Conservation (phyloP, 2,888 invertebrate genomes). For the Andrena chrysosceles region DNA sequence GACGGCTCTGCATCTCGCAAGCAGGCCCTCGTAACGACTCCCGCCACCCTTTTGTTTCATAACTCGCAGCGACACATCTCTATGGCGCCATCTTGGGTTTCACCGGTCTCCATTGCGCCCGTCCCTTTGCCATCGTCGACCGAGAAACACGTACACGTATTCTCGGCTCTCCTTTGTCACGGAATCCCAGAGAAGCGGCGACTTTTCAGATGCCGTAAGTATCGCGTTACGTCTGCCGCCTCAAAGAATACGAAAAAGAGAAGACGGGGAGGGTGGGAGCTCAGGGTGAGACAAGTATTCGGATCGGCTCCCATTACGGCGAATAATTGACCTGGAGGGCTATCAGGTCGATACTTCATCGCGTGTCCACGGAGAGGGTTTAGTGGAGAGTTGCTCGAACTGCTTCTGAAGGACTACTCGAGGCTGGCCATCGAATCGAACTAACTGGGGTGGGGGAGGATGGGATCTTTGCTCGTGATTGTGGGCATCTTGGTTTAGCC, state of each 20-base stretch:
- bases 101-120: constrained; percentile 32
- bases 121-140: constrained; percentile 7
- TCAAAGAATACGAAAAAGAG: constrained; percentile 47
- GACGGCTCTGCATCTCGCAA: constrained; percentile 11
- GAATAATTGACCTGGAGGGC: constrained; percentile 57
- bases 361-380: constrained; percentile 54
- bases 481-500: neutral
- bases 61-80: constrained; percentile 76
- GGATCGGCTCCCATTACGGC: constrained; percentile 29
- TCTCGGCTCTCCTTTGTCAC: constrained; percentile 41
- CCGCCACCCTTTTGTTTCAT: constrained; percentile 75
- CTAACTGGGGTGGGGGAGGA: neutral
- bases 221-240: constrained; percentile 70
- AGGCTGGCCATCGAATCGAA: constrained; percentile 15
- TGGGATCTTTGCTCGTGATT: neutral
- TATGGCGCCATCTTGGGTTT: constrained; percentile 75
- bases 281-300: constrained; percentile 21
- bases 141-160: constrained; percentile 18
- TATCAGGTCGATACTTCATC: constrained; percentile 53
- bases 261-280: neutral
- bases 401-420: constrained; percentile 56
- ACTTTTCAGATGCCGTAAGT: constrained; percentile 59
- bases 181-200: constrained; percentile 47
- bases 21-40: constrained; percentile 15
- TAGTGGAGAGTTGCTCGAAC: constrained; percentile 57